These are phyloP conservation scores for Tragelaphus oryx DNA, from an alignment of 2,797 vertebrate genomes.

Conservation along the genomic window DNA sequence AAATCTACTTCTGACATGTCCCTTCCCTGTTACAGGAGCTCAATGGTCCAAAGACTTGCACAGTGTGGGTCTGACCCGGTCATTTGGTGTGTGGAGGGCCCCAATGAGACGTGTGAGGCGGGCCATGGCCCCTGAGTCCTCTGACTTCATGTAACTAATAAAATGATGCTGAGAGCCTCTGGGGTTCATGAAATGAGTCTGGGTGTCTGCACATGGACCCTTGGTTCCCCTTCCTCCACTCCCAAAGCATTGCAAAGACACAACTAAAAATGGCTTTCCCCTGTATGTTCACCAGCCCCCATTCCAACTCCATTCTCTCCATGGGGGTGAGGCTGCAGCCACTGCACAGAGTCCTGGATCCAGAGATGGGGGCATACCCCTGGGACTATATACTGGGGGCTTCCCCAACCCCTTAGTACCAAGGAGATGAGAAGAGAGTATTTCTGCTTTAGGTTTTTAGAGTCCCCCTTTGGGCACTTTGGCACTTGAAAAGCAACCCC, in stretches of 20 bases:
- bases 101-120: not conserved
- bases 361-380: not conserved
- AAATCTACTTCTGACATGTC: not conserved
- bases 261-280: conserved; percentile 21
- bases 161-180: conserved; percentile 18
- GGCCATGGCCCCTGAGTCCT: not conserved
- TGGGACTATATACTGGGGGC: conserved; percentile 1
- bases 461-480: conserved; percentile 62
- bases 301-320: not conserved
- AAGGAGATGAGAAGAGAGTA: not conserved
- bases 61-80: conserved; percentile 41
- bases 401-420: not conserved
- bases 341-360: not conserved
- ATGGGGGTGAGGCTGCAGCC: not conserved
- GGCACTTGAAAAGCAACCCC: conserved; percentile 63
- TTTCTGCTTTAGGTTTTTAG: conserved; percentile 42
- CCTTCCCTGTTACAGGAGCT: conserved; percentile 39
- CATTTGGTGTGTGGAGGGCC: not conserved
- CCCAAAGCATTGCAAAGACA: conserved; percentile 54
- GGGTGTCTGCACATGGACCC: not conserved
- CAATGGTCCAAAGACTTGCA: conserved; percentile 51
- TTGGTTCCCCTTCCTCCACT: not conserved
- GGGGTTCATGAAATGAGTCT: not conserved
- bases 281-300: conserved; percentile 47
- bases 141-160: conserved; percentile 44